Evolutionary conservation across 1,140 invertebrate genomes (phyloP).

Genomic region (Linepithema humile): DNA sequence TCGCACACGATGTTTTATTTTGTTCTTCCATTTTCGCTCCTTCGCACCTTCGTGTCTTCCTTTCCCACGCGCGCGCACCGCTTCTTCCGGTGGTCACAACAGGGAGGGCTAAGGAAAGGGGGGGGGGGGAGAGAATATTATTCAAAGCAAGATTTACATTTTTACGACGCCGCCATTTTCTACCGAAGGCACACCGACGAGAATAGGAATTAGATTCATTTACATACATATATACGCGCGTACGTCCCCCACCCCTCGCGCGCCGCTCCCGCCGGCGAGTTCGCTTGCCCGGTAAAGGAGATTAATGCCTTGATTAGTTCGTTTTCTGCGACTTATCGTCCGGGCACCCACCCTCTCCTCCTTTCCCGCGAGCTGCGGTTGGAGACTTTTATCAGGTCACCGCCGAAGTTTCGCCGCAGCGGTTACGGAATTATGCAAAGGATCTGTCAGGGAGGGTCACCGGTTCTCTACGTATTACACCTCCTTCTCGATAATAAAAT

Average conservation of each 20-base stretch:
- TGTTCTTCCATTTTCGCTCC: not conserved
- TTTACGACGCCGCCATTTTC: conserved; percentile 76
- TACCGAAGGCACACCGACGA: conserved; percentile 69
- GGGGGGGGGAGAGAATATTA: conserved; percentile 66
- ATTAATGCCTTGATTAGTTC: conserved; percentile 80
- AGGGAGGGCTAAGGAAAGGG: not conserved
- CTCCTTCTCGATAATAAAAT: conserved; percentile 32
- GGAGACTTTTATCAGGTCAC: conserved; percentile 51
- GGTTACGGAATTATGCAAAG: conserved; percentile 50
- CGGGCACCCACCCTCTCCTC: not conserved
- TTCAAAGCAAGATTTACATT: conserved; percentile 78
- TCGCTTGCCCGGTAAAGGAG: conserved; percentile 59
- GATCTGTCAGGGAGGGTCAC: conserved; percentile 16
- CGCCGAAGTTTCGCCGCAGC: conserved; percentile 36
- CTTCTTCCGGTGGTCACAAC: conserved; percentile 12
- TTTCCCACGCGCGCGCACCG: conserved; percentile 12
- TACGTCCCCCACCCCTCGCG: not conserved
- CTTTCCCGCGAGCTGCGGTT: not conserved
- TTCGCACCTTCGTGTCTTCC: conserved; percentile 4
- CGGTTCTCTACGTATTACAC: not conserved
- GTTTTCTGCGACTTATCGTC: conserved; percentile 71
- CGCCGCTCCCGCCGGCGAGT: not conserved
- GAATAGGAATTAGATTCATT: conserved; percentile 78
- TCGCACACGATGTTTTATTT: conserved; percentile 35
- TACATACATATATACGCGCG: conserved; percentile 74